phyloP scores from a whole-genome alignment of 1,140 invertebrate genomes.

The Drosophila virilis region DNA sequence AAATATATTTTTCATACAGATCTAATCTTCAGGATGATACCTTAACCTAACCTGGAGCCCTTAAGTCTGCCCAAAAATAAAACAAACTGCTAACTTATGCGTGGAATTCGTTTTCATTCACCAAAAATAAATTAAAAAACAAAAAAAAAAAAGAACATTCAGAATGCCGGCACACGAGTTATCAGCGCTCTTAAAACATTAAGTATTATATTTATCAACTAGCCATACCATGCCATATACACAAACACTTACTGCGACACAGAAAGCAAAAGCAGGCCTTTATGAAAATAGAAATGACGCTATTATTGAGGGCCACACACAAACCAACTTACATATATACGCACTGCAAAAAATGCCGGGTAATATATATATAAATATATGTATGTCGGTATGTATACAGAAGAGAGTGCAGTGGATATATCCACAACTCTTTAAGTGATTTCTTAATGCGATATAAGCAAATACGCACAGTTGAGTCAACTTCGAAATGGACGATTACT shows the following conservation, averaged over 20 bases:
- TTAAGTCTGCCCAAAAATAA: conserved; percentile 27
- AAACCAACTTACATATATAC: background rate
- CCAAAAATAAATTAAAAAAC: conserved; percentile 6
- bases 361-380: conserved; percentile 4
- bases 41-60: conserved; percentile 9
- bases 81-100: background rate
- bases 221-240: conserved; percentile 47
- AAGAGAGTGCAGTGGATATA: conserved; percentile 1
- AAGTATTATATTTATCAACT: conserved; percentile 53
- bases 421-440: conserved; percentile 30
- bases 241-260: conserved; percentile 24
- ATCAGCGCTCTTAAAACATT: conserved; percentile 24
- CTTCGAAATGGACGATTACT: conserved; percentile 41
- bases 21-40: background rate
- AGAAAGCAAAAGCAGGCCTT: conserved; percentile 55
- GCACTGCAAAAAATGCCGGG: conserved; percentile 4
- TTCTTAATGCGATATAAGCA: background rate
- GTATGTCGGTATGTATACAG: background rate
- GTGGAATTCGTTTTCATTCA: conserved; percentile 24
- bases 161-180: conserved; percentile 47
- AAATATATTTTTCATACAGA: background rate
- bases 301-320: conserved; percentile 39
- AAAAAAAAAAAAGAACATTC: too few relatives aligned
- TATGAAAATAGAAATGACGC: conserved; percentile 78
- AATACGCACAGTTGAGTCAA: conserved; percentile 27